phyloP scores from a whole-genome alignment of 2,113 vertebrate species.

The Malurus cyaneus region DNA sequence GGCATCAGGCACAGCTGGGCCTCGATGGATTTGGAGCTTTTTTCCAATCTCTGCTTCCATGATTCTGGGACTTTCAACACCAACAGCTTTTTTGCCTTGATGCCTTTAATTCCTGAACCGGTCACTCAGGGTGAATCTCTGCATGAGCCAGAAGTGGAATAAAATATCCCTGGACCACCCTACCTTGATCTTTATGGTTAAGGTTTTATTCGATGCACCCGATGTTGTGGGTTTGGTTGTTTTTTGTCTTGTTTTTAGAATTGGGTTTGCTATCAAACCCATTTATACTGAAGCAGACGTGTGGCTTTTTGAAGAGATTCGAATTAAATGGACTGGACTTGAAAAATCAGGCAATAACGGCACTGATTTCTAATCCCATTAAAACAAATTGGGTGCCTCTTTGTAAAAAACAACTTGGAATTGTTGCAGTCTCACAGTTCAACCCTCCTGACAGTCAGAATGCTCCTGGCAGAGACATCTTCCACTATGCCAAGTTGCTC shows the following conservation, averaged over 20 bases:
- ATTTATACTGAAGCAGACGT: not conserved
- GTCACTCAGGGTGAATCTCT: not conserved
- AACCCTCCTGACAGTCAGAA: not conserved
- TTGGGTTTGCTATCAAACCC: not conserved
- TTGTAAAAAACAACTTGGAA: not conserved
- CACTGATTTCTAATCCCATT: not conserved
- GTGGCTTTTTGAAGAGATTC: not conserved
- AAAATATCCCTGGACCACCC: accelerated
- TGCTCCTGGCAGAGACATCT: not conserved
- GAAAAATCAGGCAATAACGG: not conserved
- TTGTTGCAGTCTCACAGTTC: not conserved
- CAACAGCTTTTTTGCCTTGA: accelerated
- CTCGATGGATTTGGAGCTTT: accelerated
- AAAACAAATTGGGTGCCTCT: not conserved
- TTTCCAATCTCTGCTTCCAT: accelerated
- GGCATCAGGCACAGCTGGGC: accelerated
- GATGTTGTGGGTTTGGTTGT: not conserved
- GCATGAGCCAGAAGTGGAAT: not conserved
- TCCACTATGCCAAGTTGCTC: not conserved
- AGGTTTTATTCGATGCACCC: not conserved
- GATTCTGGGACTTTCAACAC: accelerated
- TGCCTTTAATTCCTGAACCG: not conserved
- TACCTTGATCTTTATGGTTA: accelerated
- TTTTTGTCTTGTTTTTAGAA: accelerated
- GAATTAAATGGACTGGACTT: not conserved